Percentiles rank a stretch among this genome's conserved stretches.
phyloP scores from a whole-genome alignment of 2,888 invertebrate genomes.

The Cyclophora punctaria region DNA sequence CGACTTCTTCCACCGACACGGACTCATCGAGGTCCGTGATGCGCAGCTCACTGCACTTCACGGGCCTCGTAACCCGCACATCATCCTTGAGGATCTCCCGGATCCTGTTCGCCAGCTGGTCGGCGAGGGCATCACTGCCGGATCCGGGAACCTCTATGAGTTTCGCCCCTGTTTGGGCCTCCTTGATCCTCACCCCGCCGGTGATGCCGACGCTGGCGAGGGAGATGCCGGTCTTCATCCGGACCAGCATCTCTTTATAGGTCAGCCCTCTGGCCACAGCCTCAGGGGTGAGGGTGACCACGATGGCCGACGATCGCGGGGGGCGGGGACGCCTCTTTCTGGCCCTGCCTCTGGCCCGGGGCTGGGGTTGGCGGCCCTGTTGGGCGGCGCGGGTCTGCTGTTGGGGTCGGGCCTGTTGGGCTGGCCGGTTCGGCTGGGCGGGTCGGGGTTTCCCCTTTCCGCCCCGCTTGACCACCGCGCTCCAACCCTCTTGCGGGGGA shows the following conservation, averaged over 20 bases:
- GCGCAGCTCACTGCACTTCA: not conserved
- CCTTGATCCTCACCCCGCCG: conserved; percentile 8
- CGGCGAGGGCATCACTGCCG: no score
- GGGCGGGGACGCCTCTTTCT: conserved; percentile 1
- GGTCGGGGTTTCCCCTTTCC: no score
- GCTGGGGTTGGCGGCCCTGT: no score
- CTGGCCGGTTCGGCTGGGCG: no score
- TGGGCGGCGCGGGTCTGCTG: no score
- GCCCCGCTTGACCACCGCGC: no score
- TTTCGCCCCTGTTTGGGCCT: conserved; percentile 18
- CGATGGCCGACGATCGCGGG: conserved; percentile 4
- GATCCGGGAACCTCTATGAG: not conserved
- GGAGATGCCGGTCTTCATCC: not conserved
- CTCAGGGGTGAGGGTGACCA: not conserved
- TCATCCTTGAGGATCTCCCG: not conserved
- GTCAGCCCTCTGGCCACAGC: conserved; percentile 1
- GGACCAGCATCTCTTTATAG: not conserved
- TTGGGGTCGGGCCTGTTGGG: no score
- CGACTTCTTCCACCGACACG: conserved; percentile 2
- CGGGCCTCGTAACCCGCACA: conserved; percentile 7
- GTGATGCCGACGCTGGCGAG: not conserved
- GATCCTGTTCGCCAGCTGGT: no score
- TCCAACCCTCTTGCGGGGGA: no score
- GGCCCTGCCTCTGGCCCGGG: no score
- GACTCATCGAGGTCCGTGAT: conserved; percentile 17